Base-by-base conservation (phyloP, 2,888 invertebrate genomes). In the Embidobia sp. region DNA sequence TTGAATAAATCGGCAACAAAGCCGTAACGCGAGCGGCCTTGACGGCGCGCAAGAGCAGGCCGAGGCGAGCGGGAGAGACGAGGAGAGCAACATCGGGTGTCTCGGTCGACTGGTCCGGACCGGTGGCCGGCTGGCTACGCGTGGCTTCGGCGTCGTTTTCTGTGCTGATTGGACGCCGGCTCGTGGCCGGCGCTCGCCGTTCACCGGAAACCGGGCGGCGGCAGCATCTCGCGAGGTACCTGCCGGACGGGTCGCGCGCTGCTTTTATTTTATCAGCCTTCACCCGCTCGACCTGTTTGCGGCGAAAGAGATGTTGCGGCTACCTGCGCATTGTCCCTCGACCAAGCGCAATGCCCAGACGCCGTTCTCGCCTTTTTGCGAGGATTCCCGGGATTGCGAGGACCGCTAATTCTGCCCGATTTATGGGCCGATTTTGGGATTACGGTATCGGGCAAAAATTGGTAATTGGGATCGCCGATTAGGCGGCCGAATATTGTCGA, bases 91-190 rank as follows among this genome's bases (percentile, higher is more conserved):
- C n/a, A n/a, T n/a, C n/a, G n/a, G 22, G 6, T 22, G 15, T 66
- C 66, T 66, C 55, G 35, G 42, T 57, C 26, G 22, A 55, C 35
- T 16, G 27, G 67, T 2, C 31, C 37, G 26, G 10, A 64, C 63
- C 64, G 49, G 57, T 55, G 48, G 46, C 49, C 44, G 26, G 53
- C 29, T n/a, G 31, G 29, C 81, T 83, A 84, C 89, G 88, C 89
- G 89, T 88, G 89, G 89, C 89, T 86, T 85, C 85, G 80, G 51
- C 80, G 81, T 85, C 84, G 84, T 82, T 87, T 87, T 84, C 87
- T 84, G 85, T 80, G 85, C 87, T 88, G 89, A 89, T 89, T 88
- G 89, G 89, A 89, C 85, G 86, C 80, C 85, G 89, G 89, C 89
- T 89, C 89, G 89, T 89, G 89, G 88, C 89, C 85, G 89, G 88